Conservation (phyloP, 1,140 invertebrate species). For the Drosophila pseudoobscura region DNA sequence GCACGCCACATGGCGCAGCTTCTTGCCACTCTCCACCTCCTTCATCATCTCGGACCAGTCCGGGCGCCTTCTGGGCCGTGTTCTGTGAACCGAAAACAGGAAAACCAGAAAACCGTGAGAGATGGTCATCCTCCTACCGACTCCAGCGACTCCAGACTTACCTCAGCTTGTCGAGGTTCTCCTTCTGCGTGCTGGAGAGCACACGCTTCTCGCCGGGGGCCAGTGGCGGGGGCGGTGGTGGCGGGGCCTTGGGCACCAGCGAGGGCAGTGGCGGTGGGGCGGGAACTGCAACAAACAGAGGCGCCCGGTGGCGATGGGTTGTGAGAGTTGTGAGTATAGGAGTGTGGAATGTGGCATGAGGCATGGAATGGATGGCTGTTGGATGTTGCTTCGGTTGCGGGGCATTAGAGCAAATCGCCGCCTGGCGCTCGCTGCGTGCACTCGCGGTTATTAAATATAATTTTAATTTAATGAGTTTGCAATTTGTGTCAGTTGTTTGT, state of each 20-base stretch:
- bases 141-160: conserved; percentile 33
- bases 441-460: conserved; percentile 79
- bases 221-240: conserved; percentile 88
- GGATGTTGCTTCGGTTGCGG: conserved; percentile 32
- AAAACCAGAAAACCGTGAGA: conserved; percentile 32
- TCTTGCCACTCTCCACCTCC: conserved; percentile 91
- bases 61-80: conserved; percentile 90
- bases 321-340: neutral
- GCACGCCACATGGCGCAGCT: conserved; percentile 91
- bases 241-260: conserved; percentile 84
- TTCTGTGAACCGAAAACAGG: conserved; percentile 70
- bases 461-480: conserved; percentile 82
- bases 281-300: conserved; percentile 64
- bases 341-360: no score
- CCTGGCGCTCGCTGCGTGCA: conserved; percentile 56
- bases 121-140: conserved; percentile 81
- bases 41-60: conserved; percentile 96
- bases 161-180: conserved; percentile 85
- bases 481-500: conserved; percentile 79
- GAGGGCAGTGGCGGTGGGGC: conserved; percentile 79
- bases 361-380: conserved; percentile 20
- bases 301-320: conserved; percentile 13
- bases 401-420: conserved; percentile 69
- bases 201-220: conserved; percentile 79
- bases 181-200: conserved; percentile 84